Evolutionary conservation across 1,140 invertebrate species (phyloP).

Genomic region (Drosophila virilis): DNA sequence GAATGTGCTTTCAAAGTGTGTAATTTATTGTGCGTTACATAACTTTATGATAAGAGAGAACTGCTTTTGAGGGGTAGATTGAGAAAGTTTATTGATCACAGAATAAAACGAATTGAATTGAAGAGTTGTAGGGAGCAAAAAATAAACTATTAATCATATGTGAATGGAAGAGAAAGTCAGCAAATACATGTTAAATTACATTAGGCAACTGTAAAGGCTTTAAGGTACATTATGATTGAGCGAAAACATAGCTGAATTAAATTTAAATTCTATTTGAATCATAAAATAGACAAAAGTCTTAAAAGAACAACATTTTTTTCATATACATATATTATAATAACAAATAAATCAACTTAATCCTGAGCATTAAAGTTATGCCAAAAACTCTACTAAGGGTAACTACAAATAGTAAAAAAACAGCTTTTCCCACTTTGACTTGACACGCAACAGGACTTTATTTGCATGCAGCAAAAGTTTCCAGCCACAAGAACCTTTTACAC

Average conservation of each 20-base stretch:
- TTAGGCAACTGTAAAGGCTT: not conserved
- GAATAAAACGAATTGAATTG: slow-evolving; percentile 28
- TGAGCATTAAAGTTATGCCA: not conserved
- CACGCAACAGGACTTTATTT: slow-evolving; percentile 2
- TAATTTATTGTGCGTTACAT: slow-evolving; percentile 81
- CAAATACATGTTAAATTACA: not conserved
- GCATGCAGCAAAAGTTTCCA: slow-evolving; percentile 2
- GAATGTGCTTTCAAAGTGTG: slow-evolving; percentile 71
- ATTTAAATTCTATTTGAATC: no score
- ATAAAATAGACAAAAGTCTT: no score
- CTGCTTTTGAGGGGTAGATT: slow-evolving; percentile 34
- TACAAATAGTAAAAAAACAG: not conserved
- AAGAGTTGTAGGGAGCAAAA: not conserved
- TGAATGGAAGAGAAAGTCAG: not conserved
- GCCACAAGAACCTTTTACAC: slow-evolving; percentile 11
- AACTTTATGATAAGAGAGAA: slow-evolving; percentile 72
- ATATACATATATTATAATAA: no score
- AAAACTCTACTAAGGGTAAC: not conserved
- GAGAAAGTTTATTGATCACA: slow-evolving; percentile 54
- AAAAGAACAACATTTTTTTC: no score
- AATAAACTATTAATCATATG: slow-evolving; percentile 26
- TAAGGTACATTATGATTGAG: no score
- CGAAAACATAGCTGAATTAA: no score
- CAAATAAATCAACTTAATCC: no score
- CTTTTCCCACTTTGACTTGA: not conserved